These are phyloP conservation scores for Etheostoma perlongum DNA, from an alignment of 2,797 vertebrate genomes.

Conservation along the genomic window DNA sequence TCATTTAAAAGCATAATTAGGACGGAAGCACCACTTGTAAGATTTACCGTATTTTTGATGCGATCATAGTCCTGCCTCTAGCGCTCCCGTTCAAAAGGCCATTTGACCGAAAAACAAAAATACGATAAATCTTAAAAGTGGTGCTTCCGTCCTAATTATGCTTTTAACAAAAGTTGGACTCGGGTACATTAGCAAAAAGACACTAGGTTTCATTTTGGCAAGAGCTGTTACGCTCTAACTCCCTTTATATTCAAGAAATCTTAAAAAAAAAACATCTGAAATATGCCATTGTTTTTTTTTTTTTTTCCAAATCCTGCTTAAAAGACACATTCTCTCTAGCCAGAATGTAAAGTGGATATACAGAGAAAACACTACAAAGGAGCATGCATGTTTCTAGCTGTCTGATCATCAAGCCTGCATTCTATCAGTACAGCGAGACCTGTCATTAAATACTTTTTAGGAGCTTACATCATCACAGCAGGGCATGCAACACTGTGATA, in stretches of 20 bases:
- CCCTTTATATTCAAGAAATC: background rate
- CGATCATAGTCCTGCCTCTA: too few species aligned
- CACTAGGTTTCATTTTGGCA: too few species aligned
- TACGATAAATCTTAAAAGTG: too few species aligned
- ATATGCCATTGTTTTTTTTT: background rate
- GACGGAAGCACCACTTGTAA: too few species aligned
- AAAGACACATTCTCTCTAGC: background rate
- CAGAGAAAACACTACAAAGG: conserved; percentile 15
- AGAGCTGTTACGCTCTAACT: background rate
- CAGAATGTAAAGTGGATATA: background rate
- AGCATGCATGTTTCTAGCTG: conserved; percentile 14
- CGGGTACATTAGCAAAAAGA: too few species aligned
- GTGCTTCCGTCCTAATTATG: too few species aligned
- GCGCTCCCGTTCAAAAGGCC: too few species aligned
- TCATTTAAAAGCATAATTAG: too few species aligned
- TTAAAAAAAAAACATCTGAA: background rate
- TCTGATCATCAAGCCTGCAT: conserved; percentile 39
- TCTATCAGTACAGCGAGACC: conserved; percentile 33
- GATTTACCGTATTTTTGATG: too few species aligned
- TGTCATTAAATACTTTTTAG: conserved; percentile 35
- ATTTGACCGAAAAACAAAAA: too few species aligned
- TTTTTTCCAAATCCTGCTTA: background rate
- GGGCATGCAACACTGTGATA: conserved; percentile 29
- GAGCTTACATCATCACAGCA: conserved; percentile 43
- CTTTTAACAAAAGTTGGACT: too few species aligned